Evolutionary conservation across 2,113 vertebrate species (phyloP).

Genomic region (Datnioides undecimradiatus): DNA sequence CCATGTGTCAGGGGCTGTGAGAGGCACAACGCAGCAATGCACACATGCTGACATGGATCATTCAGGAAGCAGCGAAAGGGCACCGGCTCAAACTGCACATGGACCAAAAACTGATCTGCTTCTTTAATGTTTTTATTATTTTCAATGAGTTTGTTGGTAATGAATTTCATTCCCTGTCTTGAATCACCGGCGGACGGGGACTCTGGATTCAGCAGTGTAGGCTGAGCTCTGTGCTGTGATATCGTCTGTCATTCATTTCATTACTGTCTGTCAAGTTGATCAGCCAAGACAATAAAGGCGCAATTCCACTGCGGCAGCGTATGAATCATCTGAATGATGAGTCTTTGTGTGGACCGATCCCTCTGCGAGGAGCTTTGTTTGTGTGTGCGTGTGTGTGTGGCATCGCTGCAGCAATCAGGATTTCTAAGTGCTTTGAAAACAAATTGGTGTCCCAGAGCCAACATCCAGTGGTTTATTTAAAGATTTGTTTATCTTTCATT

Average conservation of each 20-base stretch:
- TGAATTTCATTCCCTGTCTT: conserved; percentile 52
- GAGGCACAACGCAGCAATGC: conserved; percentile 7
- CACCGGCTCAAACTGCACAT: conserved; percentile 15
- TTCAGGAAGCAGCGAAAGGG: conserved; percentile 4
- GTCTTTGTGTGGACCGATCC: conserved; percentile 40
- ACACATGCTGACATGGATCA: conserved; percentile 21
- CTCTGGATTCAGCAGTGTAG: background rate
- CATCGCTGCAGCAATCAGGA: conserved; percentile 26
- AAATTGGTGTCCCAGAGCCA: conserved; percentile 48
- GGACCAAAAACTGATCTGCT: conserved; percentile 39
- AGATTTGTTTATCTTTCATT: conserved; percentile 66
- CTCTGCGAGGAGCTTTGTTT: background rate
- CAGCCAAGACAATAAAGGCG: conserved; percentile 60
- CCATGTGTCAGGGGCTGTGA: conserved; percentile 4
- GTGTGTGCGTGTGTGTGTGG: conserved; percentile 16
- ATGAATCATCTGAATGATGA: conserved; percentile 59
- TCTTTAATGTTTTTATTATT: background rate
- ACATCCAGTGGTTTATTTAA: conserved; percentile 64
- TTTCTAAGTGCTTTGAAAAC: conserved; percentile 52
- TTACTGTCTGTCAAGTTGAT: conserved; percentile 70
- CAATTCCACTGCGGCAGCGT: conserved; percentile 45
- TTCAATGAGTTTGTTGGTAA: conserved; percentile 66
- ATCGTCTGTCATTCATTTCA: conserved; percentile 71
- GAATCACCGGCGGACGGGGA: conserved; percentile 25
- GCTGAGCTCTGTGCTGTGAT: conserved; percentile 29